Conservation (phyloP, 2,888 invertebrate species). For the Diarsia mendica region DNA sequence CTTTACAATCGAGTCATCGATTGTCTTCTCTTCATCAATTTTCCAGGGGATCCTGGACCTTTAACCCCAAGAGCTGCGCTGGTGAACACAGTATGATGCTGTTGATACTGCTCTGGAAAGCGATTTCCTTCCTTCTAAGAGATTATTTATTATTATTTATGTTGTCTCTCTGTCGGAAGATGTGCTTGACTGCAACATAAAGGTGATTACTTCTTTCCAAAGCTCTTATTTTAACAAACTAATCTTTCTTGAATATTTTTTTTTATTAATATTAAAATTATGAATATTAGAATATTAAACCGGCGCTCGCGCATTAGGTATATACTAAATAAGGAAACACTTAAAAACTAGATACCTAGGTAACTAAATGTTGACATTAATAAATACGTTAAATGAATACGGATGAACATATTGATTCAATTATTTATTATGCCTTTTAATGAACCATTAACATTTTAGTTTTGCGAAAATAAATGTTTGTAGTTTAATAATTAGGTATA, state of each 20-base stretch:
- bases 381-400: slow-evolving; percentile 34
- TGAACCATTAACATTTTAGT: slow-evolving; percentile 1
- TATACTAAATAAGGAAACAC: slow-evolving; percentile 34
- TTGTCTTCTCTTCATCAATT: neutral
- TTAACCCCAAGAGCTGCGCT: too few species aligned
- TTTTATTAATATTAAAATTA: neutral
- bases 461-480: neutral
- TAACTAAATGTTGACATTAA: slow-evolving; percentile 30
- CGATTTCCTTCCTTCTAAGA: too few species aligned
- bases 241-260: neutral
- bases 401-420: slow-evolving; percentile 11
- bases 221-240: neutral
- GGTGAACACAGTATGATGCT: too few species aligned
- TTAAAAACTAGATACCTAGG: slow-evolving; percentile 21
- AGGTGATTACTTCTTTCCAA: neutral
- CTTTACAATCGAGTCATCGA: too few species aligned
- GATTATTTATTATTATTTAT: too few species aligned
- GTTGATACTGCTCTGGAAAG: too few species aligned
- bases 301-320: neutral
- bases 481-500: neutral
- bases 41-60: too few species aligned
- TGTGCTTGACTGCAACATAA: slow-evolving; percentile 1
- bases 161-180: neutral
- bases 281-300: neutral
- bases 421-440: slow-evolving; percentile 13